Evolutionary conservation across 2,888 invertebrate genomes (phyloP), one percentile per base, ranked within the genome.

Genomic region (Megalurothrips usitatus): DNA sequence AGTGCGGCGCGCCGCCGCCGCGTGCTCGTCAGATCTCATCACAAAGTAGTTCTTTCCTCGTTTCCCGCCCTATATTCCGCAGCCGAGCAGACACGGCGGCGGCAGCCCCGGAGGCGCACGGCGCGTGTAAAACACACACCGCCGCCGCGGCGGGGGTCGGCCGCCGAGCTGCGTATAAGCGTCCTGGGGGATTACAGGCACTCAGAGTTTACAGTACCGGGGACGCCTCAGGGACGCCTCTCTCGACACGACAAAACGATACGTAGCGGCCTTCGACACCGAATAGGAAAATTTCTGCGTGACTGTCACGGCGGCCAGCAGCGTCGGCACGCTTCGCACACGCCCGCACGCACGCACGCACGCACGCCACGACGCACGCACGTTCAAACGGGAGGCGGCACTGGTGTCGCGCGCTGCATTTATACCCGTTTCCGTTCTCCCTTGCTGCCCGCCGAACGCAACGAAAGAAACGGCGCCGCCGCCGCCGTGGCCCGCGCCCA

Each of bases 11-110:
- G 34, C 81, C 34, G 26, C 78, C 34, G 2, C 34, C 79, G 48
- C 34, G 43, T 78, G 75, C 78, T 79, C 79, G 81, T 82, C 79
- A 82, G 83, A 83, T 75, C 68, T 75, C 68, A 75, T 75, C 68
- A 75, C 68, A 75, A 75, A 75, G 68, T 75, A 75, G 68, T 75
- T 75, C 68, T 75, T 75, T 75, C 68, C 68, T 75, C 68, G 68
- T 75, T 75, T 75, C 68, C 68, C 68, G 68, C 26, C 68, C 68
- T 75, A 75, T 75, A 75, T 75, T 75, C 68, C 10, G 26, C 23
- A 58, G 19, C 17, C 14, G 14, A 17, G 14, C 58, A 75, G 12
- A 68, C 68, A 23, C 23, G n/a, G 63, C 63, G 23, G n/a, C 63
- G 14, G 49, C 49, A 14, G 49, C 49, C 49, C 49, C 9, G 49